Evolutionary conservation across 2,888 invertebrate species (phyloP), one percentile per base, ranked within the genome.

Genomic region (Hyppa rectilinea): DNA sequence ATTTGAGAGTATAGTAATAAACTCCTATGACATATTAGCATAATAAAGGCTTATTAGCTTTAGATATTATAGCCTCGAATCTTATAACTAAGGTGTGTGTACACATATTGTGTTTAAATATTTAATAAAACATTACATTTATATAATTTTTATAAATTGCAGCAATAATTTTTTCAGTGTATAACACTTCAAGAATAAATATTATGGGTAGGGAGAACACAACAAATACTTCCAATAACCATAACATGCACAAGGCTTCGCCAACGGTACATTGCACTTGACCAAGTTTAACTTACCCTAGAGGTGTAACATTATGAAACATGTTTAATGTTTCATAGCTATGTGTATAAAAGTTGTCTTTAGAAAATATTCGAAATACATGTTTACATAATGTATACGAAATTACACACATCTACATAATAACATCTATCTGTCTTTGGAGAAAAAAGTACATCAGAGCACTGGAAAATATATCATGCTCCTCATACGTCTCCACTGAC

Each of bases 241-340:
- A 91, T 89, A 93, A 92, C 89, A 92, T 90, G 88, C 87, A 91
- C 85, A 91, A 90, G 95, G 95, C 95, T 94, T 92, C 86, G 95
- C 95, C 95, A 93, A 91, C 89, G 87, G 87, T 90, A 92, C 91
- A 95, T 95, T 95, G 95, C 95, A 95, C 95, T 92, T 90, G 86
- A 88, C 84, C 80, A 88, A 88, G 88, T 84, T 87, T 89, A 78
- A 83, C 90, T 90, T 91, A 93, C 68, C 84, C 85, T 87, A 87
- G 79, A 87, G 75, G 80, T 88, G 85, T 87, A 86, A 85, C 86
- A 83, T 88, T 81, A 87, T 86, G 85, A 87, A 90, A 90, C 85
- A 87, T 84, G 84, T 50, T 59, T 40, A 40, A 80, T 84, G 85
- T 85, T 84, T 83, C 86, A 85, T 84, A 69, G 40, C 63, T 75